Evolutionary conservation across 2,113 vertebrate species (phyloP).

Genomic region (Gambusia holbrooki): DNA sequence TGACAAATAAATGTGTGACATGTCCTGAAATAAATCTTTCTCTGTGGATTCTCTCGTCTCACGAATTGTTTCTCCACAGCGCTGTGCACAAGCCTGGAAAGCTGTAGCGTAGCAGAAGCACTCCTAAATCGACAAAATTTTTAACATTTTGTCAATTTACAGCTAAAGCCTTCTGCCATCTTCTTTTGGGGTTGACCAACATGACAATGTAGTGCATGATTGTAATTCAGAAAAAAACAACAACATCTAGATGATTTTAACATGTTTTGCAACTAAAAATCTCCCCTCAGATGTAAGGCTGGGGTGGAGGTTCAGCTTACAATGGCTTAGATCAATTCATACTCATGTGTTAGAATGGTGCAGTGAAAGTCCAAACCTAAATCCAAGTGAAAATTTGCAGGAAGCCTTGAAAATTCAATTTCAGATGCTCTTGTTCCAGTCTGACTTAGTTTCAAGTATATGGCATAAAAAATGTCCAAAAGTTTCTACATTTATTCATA

Average conservation of each 20-base stretch:
- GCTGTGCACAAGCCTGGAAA: not conserved
- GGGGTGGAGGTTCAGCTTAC: not conserved
- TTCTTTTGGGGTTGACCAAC: too few relatives aligned
- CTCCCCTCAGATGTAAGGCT: too few relatives aligned
- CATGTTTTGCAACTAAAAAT: too few relatives aligned
- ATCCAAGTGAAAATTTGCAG: not conserved
- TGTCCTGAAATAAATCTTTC: not conserved
- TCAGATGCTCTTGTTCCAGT: not conserved
- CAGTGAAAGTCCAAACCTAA: not conserved
- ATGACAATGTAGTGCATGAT: not conserved
- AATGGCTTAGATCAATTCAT: not conserved
- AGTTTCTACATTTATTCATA: not conserved
- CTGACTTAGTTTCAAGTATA: not conserved
- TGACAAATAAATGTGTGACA: conserved; percentile 4
- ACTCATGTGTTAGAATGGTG: not conserved
- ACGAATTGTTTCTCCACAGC: not conserved
- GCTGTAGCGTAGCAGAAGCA: not conserved
- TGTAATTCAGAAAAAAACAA: too few relatives aligned
- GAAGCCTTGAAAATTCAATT: not conserved
- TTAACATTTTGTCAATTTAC: not conserved
- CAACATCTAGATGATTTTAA: too few relatives aligned
- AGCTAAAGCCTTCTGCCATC: not conserved
- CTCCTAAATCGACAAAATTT: not conserved
- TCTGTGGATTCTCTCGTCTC: not conserved
- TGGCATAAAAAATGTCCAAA: not conserved